These are phyloP conservation scores for Platypus cylindrus DNA, from an alignment of 2,888 invertebrate species.

Conservation along the genomic window DNA sequence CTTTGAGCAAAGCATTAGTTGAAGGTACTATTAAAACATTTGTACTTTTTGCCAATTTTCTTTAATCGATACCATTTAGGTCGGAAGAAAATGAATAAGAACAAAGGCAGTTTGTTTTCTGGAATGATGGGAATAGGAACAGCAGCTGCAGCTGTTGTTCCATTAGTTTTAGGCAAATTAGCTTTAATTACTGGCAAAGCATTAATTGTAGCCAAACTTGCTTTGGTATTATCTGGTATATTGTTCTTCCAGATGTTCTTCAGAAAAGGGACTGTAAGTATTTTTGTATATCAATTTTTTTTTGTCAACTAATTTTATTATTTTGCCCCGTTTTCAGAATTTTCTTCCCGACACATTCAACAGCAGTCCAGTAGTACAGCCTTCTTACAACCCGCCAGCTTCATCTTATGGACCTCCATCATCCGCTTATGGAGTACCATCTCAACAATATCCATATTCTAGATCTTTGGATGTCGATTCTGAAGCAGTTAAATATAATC, in stretches of 20 bases:
- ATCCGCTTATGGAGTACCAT: slow-evolving; percentile 22
- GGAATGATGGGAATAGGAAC: slow-evolving; percentile 55
- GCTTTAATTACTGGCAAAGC: slow-evolving; percentile 66
- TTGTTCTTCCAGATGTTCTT: slow-evolving; percentile 41
- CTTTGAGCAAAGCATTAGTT: slow-evolving; percentile 57
- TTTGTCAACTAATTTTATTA: too few relatives aligned
- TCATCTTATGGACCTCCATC: slow-evolving; percentile 20
- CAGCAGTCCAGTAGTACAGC: slow-evolving; percentile 4
- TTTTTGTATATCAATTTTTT: background rate
- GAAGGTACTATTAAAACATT: slow-evolving; percentile 48
- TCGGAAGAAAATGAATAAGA: slow-evolving; percentile 9
- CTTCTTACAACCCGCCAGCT: slow-evolving; percentile 9
- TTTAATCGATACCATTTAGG: background rate
- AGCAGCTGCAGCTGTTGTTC: slow-evolving; percentile 57
- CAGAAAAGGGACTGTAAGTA: slow-evolving; percentile 19
- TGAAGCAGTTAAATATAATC: slow-evolving; percentile 39
- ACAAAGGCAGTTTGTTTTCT: slow-evolving; percentile 5
- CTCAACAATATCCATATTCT: slow-evolving; percentile 37
- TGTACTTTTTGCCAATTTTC: slow-evolving; percentile 5
- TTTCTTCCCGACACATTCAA: slow-evolving; percentile 3
- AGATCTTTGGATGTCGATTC: slow-evolving; percentile 24
- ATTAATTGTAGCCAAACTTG: slow-evolving; percentile 63
- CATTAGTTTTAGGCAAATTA: slow-evolving; percentile 57
- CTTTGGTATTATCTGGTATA: slow-evolving; percentile 58
- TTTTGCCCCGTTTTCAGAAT: background rate